A percentile compares a stretch with the other conserved stretches of the same genome.
Evolutionary conservation across 2,797 vertebrate species (phyloP).

Genomic region (Neoniphon sammara): DNA sequence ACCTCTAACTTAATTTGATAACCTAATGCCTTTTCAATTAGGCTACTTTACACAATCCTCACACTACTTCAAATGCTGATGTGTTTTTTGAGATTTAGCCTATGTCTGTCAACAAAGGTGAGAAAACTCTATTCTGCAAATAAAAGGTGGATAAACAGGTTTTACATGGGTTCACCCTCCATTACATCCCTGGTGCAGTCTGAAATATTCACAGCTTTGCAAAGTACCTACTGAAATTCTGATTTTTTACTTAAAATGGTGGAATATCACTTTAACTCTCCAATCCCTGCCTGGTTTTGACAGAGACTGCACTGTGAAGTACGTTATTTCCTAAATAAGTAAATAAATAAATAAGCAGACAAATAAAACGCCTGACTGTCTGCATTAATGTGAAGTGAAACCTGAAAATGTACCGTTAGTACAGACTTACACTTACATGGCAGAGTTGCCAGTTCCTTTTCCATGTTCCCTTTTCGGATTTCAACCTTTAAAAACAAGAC

Average conservation of each 20-base stretch:
- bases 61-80: too few species aligned
- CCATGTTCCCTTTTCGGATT: conserved; percentile 41
- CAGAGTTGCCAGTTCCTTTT: conserved; percentile 40
- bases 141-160: too few species aligned
- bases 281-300: not conserved
- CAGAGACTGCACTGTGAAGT: not conserved
- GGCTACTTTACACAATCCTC: too few species aligned
- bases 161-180: not conserved
- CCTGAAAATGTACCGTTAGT: not conserved
- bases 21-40: too few species aligned
- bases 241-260: not conserved
- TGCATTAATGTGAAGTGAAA: not conserved
- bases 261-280: not conserved
- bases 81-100: too few species aligned
- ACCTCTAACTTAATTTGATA: too few species aligned
- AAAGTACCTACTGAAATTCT: not conserved
- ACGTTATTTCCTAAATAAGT: not conserved
- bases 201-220: not conserved
- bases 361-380: not conserved
- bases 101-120: too few species aligned
- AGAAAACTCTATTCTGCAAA: too few species aligned
- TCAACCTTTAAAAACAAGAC: not conserved
- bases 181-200: conserved; percentile 17
- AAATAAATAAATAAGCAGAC: too few species aligned
- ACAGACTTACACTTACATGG: not conserved